Base-by-base conservation (phyloP, 64 coral and sea anemone species). In the Pocillopora verrucosa region DNA sequence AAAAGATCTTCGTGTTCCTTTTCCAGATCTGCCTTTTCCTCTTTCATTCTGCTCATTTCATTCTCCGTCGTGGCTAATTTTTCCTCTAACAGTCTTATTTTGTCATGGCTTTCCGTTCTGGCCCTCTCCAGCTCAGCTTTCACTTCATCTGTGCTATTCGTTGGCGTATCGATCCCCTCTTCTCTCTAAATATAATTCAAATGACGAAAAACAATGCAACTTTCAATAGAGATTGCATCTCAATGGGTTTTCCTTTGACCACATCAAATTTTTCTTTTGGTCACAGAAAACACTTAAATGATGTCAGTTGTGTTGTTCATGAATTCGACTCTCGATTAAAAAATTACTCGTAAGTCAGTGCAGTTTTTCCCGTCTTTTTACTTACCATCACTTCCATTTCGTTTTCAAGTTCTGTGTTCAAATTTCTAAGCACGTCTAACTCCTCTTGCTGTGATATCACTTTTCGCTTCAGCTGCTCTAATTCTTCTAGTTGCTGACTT, bases 1-100 rank as follows among this genome's bases (percentile, higher is more conserved):
- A 94, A 56, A 26, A 94, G 88, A 63, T 94, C 92, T 61, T 94
- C 92, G 26, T 94, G 92, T 90, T 94, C 92, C 34, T 89, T 72
- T 17, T 64, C 78, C 24, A 88, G 19, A 17, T 10, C 69, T 30
- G 76, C 64, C 73, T 94, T 94, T 60, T 94, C 88, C 41, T 70
- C 34, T 36, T 36, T n/a, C 19, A 86, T 73, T 79, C 41, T 58
- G 11, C 61, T 74, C 80, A 84, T 17, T 60, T 84, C 78, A 25
- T 73, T 60, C 45, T 84, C 59, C 16, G 59, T 76, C 30, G 72
- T 80, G 2, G 80, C 80, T 36, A 94, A 60, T 36, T 81, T 94
- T 16, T 65, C 64, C 56, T 94, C 92, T 15, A 94, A 74, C 30
- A 83, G 61, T 69, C 61, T 84, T 2, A 94, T 84, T 36, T 83